phyloP scores from a whole-genome alignment of 2,113 vertebrate species.

The Grantiella picta region DNA sequence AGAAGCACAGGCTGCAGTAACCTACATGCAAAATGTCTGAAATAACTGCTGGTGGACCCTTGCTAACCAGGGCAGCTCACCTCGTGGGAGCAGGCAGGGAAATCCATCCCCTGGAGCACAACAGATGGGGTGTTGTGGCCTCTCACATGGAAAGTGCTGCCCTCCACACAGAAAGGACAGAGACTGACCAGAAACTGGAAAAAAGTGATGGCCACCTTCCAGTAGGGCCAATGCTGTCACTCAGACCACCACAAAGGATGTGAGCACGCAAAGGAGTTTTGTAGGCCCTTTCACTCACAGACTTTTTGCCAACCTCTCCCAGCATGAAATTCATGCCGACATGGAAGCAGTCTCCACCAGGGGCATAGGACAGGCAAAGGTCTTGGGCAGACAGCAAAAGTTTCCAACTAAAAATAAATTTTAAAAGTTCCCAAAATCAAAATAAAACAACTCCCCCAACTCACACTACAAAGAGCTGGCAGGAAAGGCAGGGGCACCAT shows the following conservation, averaged over 20 bases:
- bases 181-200: background rate
- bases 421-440: background rate
- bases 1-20: background rate
- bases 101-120: background rate
- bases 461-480: background rate
- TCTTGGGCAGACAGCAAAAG: background rate
- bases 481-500: background rate
- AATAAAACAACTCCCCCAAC: background rate
- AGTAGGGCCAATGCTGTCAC: background rate
- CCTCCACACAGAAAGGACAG: background rate
- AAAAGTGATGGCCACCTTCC: background rate
- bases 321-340: background rate
- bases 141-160: background rate
- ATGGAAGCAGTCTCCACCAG: background rate
- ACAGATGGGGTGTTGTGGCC: background rate
- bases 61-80: background rate
- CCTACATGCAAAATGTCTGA: background rate
- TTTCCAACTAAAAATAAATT: background rate
- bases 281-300: background rate
- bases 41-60: background rate
- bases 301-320: background rate
- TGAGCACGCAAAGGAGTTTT: background rate
- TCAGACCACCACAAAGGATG: background rate
- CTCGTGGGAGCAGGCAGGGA: background rate
- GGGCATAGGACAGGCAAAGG: background rate